Conservation (phyloP, 2,888 invertebrate species). For the Epirrhoe alternata region DNA sequence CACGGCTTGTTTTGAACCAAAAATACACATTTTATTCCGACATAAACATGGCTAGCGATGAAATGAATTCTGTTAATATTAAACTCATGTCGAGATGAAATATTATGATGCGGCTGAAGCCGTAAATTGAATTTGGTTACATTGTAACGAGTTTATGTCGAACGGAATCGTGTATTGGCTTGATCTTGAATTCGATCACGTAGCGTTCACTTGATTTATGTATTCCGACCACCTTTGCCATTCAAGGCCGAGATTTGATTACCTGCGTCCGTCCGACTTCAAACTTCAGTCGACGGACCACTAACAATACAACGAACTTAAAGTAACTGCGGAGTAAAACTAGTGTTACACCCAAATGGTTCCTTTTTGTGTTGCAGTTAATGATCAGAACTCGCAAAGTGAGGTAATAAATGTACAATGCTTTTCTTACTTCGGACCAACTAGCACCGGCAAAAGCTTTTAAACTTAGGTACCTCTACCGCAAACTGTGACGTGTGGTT, state of each 20-base stretch:
- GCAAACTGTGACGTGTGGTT: slow-evolving; percentile 3
- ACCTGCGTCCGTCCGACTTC: slow-evolving; percentile 56
- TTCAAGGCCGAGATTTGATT: slow-evolving; percentile 75
- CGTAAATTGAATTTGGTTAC: slow-evolving; percentile 82
- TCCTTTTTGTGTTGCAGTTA: slow-evolving; percentile 56
- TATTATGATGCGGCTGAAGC: slow-evolving; percentile 74
- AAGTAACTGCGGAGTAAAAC: slow-evolving; percentile 48
- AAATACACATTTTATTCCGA: slow-evolving; percentile 56
- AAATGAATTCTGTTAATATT: slow-evolving; percentile 65
- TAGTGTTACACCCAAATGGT: slow-evolving; percentile 54
- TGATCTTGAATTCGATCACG: slow-evolving; percentile 82
- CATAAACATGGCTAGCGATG: slow-evolving; percentile 57
- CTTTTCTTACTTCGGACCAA: slow-evolving; percentile 45
- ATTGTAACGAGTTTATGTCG: slow-evolving; percentile 80
- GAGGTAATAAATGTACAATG: slow-evolving; percentile 48
- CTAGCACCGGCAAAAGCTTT: slow-evolving; percentile 25
- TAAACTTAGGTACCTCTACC: slow-evolving; percentile 18
- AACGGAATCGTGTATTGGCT: slow-evolving; percentile 71
- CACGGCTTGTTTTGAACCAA: slow-evolving; percentile 41
- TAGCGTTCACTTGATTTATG: slow-evolving; percentile 78
- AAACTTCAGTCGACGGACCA: slow-evolving; percentile 61
- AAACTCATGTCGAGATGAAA: slow-evolving; percentile 68
- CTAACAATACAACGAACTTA: slow-evolving; percentile 57
- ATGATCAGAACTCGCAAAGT: slow-evolving; percentile 50
- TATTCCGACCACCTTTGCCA: slow-evolving; percentile 76